A percentile compares a stretch with the other conserved stretches of the same genome.
Evolutionary conservation across 2,113 vertebrate genomes (phyloP).

Genomic region (Poeciliopsis prolifica): DNA sequence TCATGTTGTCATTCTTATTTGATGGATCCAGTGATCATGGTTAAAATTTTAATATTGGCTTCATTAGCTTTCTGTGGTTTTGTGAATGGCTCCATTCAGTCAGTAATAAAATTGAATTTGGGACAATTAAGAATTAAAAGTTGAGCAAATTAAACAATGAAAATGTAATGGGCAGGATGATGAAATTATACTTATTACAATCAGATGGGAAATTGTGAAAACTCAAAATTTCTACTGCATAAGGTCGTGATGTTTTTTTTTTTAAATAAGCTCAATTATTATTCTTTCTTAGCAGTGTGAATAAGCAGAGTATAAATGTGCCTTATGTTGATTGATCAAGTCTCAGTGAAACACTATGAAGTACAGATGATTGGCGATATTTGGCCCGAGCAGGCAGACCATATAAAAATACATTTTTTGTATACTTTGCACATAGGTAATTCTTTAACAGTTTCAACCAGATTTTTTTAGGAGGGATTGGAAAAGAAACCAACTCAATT

Average conservation of each 20-base stretch:
- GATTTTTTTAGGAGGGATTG: not conserved
- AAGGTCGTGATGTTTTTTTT: not conserved
- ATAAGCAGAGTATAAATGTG: too few relatives aligned
- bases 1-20: too few relatives aligned
- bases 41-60: not conserved
- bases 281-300: too few relatives aligned
- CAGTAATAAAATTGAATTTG: not conserved
- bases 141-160: not conserved
- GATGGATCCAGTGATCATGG: too few relatives aligned
- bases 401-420: not conserved
- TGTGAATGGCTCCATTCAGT: constrained; percentile 1
- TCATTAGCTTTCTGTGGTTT: not conserved
- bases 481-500: not conserved
- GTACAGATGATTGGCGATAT: not conserved
- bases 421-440: not conserved
- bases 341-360: not conserved
- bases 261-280: not conserved
- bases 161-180: not conserved
- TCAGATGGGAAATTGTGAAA: not conserved
- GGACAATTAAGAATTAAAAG: not conserved
- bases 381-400: not conserved
- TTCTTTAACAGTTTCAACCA: not conserved
- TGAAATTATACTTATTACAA: not conserved
- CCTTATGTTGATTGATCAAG: not conserved
- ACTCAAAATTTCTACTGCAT: not conserved